phyloP scores from a whole-genome alignment of 1,140 invertebrate genomes.

The Melipona quadrifasciata region DNA sequence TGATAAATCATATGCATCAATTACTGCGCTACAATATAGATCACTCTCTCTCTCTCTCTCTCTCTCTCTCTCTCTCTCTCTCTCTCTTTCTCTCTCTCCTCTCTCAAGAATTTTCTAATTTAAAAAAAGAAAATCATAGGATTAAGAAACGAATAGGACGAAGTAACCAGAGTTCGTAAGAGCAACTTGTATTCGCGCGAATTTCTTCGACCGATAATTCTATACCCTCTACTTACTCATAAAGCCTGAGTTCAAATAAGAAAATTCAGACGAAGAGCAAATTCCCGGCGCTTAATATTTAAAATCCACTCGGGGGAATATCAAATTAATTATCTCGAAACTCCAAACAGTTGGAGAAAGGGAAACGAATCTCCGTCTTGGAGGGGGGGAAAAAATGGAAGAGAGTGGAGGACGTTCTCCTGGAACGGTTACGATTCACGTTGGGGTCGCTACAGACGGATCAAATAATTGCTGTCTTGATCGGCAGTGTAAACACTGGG shows the following conservation, averaged over 20 bases:
- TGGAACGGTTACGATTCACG: conserved; percentile 2
- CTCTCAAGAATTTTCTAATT: neutral
- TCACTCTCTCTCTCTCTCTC: too few species aligned
- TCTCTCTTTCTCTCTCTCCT: neutral
- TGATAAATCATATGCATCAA: too few species aligned
- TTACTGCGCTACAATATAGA: too few species aligned
- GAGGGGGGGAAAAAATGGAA: neutral
- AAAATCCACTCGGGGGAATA: conserved; percentile 24
- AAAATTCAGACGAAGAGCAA: neutral
- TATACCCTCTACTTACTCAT: neutral
- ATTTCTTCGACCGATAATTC: neutral
- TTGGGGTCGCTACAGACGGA: conserved; percentile 50
- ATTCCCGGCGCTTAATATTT: conserved; percentile 30
- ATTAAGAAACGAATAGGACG: neutral
- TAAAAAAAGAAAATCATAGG: neutral
- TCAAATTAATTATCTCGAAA: conserved; percentile 37
- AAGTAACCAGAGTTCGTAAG: neutral
- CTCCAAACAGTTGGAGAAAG: neutral
- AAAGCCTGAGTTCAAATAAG: neutral
- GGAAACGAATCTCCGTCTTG: neutral
- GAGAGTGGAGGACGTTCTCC: neutral
- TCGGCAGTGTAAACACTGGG: conserved; percentile 60
- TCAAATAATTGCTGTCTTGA: conserved; percentile 72
- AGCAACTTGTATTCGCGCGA: neutral
- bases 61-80: too few species aligned